Base-by-base conservation (phyloP, 2,113 vertebrate genomes). In the Campylorhamphus procurvoides region DNA sequence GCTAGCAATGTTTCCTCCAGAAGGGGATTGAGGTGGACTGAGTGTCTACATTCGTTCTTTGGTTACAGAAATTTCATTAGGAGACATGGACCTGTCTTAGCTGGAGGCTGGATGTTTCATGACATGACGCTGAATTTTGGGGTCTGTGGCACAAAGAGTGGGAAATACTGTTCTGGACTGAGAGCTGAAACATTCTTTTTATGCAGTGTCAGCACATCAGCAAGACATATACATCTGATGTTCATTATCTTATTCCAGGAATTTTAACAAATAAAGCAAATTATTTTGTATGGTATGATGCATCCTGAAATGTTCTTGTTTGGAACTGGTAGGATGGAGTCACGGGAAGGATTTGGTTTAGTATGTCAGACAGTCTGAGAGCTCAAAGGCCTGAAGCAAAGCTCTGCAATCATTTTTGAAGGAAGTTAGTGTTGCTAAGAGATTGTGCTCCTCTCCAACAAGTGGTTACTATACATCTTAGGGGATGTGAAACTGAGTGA, bases 171-270 rank as follows among this genome's bases (percentile, higher is more conserved):
- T 39, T 91, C 58, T 91, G 42, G 8, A 9, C 6, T 68, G 69
- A 52, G 16, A 94, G 25, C 19, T 47, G 56, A 84, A 27, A 31
- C 22, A 59, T 40, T 79, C 18, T 18, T 83, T 91, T 88, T 33
- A 37, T 31, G 44, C 55, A 67, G 17, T 67, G 49, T 95, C 63
- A 67, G 50, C 75, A 85, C 7, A 39, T 40, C 62, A 35, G 13
- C 25, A 64, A 82, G 27, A 66, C 87, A 58, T 29, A 56, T 14
- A 58, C 71, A 85, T 87, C 66, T 73, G 69, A 73, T 79, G 3
- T 55, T 91, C 50, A 80, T 93, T 88, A 73, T 73, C 82, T 80
- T 93, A 83, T 69, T 76, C 35, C 20, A 85, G 10, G 55, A 76
- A 12, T 50, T 94, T 91, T 93, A 79, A 47, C 46, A 76, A 82